Base-by-base conservation (phyloP, 2,888 invertebrate genomes). In the Incurvaria masculella region DNA sequence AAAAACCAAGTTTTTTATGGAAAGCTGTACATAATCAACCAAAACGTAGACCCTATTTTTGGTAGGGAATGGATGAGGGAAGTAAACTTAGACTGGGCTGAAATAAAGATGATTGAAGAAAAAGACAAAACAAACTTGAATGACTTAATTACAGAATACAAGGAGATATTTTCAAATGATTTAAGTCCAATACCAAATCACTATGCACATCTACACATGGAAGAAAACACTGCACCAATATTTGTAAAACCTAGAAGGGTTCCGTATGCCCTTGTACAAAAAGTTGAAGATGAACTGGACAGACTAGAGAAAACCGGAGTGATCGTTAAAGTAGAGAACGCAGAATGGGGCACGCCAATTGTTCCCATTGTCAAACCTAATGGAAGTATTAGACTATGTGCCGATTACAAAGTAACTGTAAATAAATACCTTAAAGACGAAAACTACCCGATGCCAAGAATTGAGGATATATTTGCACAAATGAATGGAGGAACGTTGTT, bases 321-420 rank as follows among this genome's bases (percentile, higher is more conserved):
- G n/a, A 51, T 53, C 5, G 42, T 46, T 20, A 49, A 52, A 51
- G 43, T 54, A 21, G 51, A 55, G 4, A 20, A 44, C 21, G 50
- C 49, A 16, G 51, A 55, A 27, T 55, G 55, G 52, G 53, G 49
- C 1, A 53, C 52, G 2, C 47, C 51, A 39, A 41, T 53, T 23
- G 48, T 55, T 19, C 51, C 50, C 46, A 23, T 23, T 23, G 6
- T 23, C 10, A 23, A 23, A 23, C 10, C 23, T 6, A 23, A 23
- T 10, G 23, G 23, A 6, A 10, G 10, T 23, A 10, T 23, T 6
- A 23, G 23, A 23, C 10, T 23, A 23, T 23, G 23, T 23, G 23
- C 23, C 5, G 23, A 23, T 23, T 23, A 23, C 10, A 23, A 23
- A 23, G 23, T 23, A 10, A 23, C 23, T 6, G 5, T 23, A 23